These are phyloP conservation scores for Mustela lutreola DNA, from an alignment of 2,113 vertebrate species.

Conservation along the genomic window DNA sequence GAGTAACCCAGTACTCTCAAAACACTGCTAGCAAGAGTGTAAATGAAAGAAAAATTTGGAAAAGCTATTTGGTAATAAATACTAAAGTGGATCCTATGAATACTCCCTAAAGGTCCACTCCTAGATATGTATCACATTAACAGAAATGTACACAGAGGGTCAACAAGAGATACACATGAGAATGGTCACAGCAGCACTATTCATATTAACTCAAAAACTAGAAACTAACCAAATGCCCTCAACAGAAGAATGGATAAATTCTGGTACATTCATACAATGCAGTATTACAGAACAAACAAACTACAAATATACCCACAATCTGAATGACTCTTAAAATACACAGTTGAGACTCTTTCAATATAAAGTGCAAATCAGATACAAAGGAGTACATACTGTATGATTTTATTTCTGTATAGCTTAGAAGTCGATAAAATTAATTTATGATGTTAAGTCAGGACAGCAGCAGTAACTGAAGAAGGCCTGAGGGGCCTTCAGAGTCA, in stretches of 20 bases:
- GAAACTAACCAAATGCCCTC: neutral
- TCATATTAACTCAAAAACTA: neutral
- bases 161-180: neutral
- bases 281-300: neutral
- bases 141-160: neutral
- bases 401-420: neutral
- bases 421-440: neutral
- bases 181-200: neutral
- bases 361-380: neutral
- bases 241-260: neutral
- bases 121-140: neutral
- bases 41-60: neutral
- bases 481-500: neutral
- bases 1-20: conserved; percentile 3
- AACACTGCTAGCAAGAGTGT: neutral
- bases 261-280: neutral
- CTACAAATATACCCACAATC: neutral
- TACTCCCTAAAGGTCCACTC: neutral
- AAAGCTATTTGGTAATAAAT: neutral
- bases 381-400: neutral
- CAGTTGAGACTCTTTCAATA: neutral
- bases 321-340: neutral
- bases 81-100: neutral
- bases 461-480: neutral
- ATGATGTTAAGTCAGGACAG: neutral